A percentile compares a stretch with the other conserved stretches of the same genome.
Conservation (phyloP, 1,140 invertebrate genomes). For the Trichomalopsis sarcophagae region DNA sequence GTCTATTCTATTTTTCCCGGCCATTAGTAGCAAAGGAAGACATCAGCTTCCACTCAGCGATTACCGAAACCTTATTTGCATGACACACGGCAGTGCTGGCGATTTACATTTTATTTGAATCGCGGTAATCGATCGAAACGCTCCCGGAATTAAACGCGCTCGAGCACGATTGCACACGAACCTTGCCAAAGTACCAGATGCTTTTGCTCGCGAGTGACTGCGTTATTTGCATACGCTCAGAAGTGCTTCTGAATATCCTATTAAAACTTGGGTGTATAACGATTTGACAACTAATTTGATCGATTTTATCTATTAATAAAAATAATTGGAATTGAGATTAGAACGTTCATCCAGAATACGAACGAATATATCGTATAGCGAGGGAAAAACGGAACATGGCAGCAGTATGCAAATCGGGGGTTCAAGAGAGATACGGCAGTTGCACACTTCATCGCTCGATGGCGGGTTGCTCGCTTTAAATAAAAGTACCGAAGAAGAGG, state of each 20-base stretch:
- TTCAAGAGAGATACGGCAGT: slow-evolving; percentile 18
- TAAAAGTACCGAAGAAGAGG: slow-evolving; percentile 65
- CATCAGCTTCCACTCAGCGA: slow-evolving; percentile 75
- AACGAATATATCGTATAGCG: neutral
- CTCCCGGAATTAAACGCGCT: slow-evolving; percentile 65
- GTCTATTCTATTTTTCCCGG: slow-evolving; percentile 62
- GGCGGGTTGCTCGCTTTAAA: slow-evolving; percentile 67
- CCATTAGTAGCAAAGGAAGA: slow-evolving; percentile 72
- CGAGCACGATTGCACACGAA: slow-evolving; percentile 34
- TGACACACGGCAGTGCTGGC: slow-evolving; percentile 67
- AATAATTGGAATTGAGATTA: no score
- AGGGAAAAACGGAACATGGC: neutral
- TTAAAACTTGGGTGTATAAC: neutral
- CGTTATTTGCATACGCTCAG: neutral
- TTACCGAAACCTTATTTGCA: slow-evolving; percentile 74
- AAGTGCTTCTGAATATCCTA: neutral
- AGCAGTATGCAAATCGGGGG: neutral
- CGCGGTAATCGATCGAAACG: slow-evolving; percentile 73
- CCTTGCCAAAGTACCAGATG: slow-evolving; percentile 7
- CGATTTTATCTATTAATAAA: no score
- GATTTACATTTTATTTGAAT: slow-evolving; percentile 69
- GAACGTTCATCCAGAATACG: neutral
- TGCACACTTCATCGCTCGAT: slow-evolving; percentile 40
- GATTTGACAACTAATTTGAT: no score
- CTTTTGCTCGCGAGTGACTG: neutral